Evolutionary conservation across 2,113 vertebrate species (phyloP).

Genomic region (Malaclemys terrapin): DNA sequence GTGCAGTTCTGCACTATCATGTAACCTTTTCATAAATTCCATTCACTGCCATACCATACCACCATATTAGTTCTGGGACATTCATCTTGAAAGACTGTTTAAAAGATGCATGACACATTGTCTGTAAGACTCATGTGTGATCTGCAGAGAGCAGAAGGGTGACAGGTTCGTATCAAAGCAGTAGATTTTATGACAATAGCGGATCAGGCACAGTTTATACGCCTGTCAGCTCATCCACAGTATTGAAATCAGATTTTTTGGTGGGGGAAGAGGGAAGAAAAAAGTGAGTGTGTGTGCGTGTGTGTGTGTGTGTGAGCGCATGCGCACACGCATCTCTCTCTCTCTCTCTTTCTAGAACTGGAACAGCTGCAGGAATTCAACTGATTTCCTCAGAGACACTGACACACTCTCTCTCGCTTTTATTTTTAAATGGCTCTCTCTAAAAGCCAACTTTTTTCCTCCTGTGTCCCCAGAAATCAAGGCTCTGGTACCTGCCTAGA

Average conservation of each 20-base stretch:
- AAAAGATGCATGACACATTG: fast-evolving
- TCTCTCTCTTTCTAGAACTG: neutral
- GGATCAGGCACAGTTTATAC: neutral
- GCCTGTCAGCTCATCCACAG: neutral
- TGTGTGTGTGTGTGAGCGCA: no score
- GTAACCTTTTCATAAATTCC: neutral
- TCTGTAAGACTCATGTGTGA: neutral
- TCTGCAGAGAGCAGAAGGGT: neutral
- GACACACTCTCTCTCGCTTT: neutral
- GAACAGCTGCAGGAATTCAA: neutral
- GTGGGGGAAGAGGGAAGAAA: neutral
- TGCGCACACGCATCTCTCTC: no score
- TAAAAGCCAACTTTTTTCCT: neutral
- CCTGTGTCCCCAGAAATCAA: neutral
- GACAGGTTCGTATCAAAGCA: neutral
- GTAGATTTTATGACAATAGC: neutral
- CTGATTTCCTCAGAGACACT: neutral
- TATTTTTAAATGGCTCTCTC: neutral
- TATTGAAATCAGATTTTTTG: fast-evolving
- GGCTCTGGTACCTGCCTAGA: neutral
- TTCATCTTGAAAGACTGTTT: fast-evolving
- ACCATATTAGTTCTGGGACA: neutral
- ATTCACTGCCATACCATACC: neutral
- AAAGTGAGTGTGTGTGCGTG: neutral
- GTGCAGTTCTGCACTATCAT: fast-evolving